Conservation (phyloP, 2,113 vertebrate genomes). For the Xiphophorus hellerii region DNA sequence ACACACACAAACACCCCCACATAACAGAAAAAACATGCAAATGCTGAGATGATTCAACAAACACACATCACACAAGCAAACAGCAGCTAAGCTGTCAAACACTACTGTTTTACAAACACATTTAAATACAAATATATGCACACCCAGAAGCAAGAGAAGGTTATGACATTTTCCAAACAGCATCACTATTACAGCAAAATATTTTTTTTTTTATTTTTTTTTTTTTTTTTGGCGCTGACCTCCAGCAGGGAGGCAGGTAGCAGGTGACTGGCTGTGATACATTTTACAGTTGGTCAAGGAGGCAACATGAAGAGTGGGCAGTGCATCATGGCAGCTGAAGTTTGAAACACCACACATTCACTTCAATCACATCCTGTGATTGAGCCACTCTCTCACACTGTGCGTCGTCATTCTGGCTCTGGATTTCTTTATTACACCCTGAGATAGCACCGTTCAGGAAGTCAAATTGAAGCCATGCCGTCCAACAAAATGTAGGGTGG, state of each 20-base stretch:
- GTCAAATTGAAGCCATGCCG: slow-evolving; percentile 11
- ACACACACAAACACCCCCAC: neutral
- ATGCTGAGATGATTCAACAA: neutral
- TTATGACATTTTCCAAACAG: slow-evolving; percentile 24
- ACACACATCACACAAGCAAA: neutral
- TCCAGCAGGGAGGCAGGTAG: slow-evolving; percentile 24
- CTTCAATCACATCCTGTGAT: slow-evolving; percentile 71
- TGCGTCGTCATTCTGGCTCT: slow-evolving; percentile 53
- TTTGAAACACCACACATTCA: slow-evolving; percentile 53
- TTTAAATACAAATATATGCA: slow-evolving; percentile 7
- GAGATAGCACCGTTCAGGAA: slow-evolving; percentile 25
- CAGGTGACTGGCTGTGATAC: slow-evolving; percentile 50
- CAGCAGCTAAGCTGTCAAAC: slow-evolving; percentile 17
- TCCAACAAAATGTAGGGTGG: neutral
- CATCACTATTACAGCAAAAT: slow-evolving; percentile 11
- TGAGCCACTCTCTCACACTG: slow-evolving; percentile 56
- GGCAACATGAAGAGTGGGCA: slow-evolving; percentile 44
- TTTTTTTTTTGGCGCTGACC: neutral
- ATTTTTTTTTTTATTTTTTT: neutral
- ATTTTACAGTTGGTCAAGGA: slow-evolving; percentile 35
- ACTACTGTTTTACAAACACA: slow-evolving; percentile 15
- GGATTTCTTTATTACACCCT: slow-evolving; percentile 33
- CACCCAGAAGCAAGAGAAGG: slow-evolving; percentile 4
- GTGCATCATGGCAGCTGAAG: slow-evolving; percentile 30
- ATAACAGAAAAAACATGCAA: neutral